phyloP scores from a whole-genome alignment of 2,113 vertebrate genomes.

The Leptobrachium ailaonicum region DNA sequence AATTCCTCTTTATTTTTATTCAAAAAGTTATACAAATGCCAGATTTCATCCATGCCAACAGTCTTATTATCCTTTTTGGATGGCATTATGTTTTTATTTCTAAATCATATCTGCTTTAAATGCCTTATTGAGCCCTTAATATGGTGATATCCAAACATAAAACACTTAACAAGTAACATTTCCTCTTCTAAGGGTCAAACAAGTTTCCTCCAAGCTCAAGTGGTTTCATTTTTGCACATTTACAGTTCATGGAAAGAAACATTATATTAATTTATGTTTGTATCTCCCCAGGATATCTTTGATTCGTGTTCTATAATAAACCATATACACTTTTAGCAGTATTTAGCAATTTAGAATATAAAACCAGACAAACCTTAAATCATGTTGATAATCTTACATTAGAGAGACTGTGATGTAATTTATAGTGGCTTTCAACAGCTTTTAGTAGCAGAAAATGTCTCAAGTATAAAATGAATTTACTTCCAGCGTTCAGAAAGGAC shows the following conservation, averaged over 20 bases:
- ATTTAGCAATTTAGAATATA: neutral
- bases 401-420: neutral
- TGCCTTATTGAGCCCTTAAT: too few relatives aligned
- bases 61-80: too few relatives aligned
- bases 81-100: too few relatives aligned
- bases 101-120: too few relatives aligned
- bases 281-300: neutral
- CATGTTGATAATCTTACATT: constrained; percentile 4
- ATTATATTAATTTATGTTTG: neutral
- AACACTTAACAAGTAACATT: too few relatives aligned
- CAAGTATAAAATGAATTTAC: constrained; percentile 18
- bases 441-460: constrained; percentile 33
- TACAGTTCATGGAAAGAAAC: neutral
- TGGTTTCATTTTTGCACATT: neutral
- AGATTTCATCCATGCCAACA: too few relatives aligned
- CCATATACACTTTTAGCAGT: neutral
- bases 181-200: neutral
- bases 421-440: constrained; percentile 19
- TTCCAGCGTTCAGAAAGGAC: neutral
- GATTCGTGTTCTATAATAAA: neutral
- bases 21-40: too few relatives aligned
- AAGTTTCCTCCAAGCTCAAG: neutral
- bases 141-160: too few relatives aligned
- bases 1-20: too few relatives aligned
- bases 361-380: neutral